Conservation (phyloP, 2,888 invertebrate species). For the Acronicta psi region DNA sequence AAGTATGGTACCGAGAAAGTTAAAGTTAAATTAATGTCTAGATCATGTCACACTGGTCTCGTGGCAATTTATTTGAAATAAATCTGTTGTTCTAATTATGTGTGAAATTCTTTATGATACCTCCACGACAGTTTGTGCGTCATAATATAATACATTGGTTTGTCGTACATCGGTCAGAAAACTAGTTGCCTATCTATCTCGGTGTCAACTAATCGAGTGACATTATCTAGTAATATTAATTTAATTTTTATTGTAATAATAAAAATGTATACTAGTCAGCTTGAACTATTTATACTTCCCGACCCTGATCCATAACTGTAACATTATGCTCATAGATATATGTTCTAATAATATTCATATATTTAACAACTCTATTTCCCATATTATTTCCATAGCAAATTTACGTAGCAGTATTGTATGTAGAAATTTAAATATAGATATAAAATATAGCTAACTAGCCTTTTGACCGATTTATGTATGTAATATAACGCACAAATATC, state of each 20-base stretch:
- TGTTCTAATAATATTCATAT: slow-evolving; percentile 58
- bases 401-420: slow-evolving; percentile 72
- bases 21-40: slow-evolving; percentile 89
- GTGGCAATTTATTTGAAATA: slow-evolving; percentile 89
- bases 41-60: slow-evolving; percentile 89
- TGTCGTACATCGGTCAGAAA: slow-evolving; percentile 79
- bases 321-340: slow-evolving; percentile 65
- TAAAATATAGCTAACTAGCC: slow-evolving; percentile 76
- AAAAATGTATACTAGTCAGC: slow-evolving; percentile 86
- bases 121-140: slow-evolving; percentile 83
- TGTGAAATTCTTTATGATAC: slow-evolving; percentile 85
- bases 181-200: slow-evolving; percentile 74
- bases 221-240: slow-evolving; percentile 88
- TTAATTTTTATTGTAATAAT: slow-evolving; percentile 82
- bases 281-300: slow-evolving; percentile 77
- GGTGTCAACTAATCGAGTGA: slow-evolving; percentile 83
- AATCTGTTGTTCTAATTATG: slow-evolving; percentile 87
- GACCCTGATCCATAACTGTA: slow-evolving; percentile 71
- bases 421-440: slow-evolving; percentile 73
- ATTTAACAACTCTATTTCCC: slow-evolving; percentile 64
- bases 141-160: slow-evolving; percentile 49
- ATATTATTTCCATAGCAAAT: slow-evolving; percentile 66
- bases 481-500: slow-evolving; percentile 84
- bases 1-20: slow-evolving; percentile 84
- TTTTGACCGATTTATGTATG: slow-evolving; percentile 88